Conservation (phyloP, 2,113 vertebrate genomes). For the Sturnira hondurensis region DNA sequence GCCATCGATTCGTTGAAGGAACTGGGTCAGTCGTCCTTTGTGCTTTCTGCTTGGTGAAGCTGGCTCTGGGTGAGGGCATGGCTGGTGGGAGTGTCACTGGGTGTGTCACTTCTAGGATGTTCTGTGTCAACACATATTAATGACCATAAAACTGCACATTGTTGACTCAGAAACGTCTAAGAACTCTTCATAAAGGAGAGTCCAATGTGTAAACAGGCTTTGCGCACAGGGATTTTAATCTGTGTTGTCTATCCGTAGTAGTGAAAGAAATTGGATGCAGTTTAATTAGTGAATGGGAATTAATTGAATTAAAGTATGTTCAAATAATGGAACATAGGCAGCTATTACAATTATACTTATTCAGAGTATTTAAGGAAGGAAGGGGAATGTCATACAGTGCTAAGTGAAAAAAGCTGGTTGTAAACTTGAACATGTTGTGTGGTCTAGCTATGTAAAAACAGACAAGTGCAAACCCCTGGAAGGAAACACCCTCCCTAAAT, state of each 20-base stretch:
- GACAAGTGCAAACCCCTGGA: background rate
- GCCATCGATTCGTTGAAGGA: background rate
- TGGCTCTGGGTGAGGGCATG: background rate
- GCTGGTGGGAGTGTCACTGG: background rate
- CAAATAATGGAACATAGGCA: background rate
- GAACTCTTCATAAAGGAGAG: background rate
- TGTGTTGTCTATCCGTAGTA: background rate
- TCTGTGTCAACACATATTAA: background rate
- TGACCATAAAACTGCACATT: background rate
- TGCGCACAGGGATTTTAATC: background rate
- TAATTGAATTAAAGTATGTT: background rate
- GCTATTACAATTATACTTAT: constrained; percentile 8
- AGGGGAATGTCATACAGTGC: background rate
- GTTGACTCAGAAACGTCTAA: background rate
- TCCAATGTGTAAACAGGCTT: background rate
- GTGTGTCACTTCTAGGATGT: background rate
- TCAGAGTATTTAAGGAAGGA: background rate
- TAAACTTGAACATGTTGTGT: background rate
- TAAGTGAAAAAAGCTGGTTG: constrained; percentile 31
- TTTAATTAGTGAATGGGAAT: background rate
- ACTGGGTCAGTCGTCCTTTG: background rate
- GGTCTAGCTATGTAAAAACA: constrained; percentile 31
- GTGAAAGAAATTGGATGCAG: background rate
- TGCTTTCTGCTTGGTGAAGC: background rate
- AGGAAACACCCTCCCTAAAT: background rate